These are phyloP conservation scores for Sitophilus oryzae DNA, from an alignment of 1,140 invertebrate genomes.

Conservation along the genomic window DNA sequence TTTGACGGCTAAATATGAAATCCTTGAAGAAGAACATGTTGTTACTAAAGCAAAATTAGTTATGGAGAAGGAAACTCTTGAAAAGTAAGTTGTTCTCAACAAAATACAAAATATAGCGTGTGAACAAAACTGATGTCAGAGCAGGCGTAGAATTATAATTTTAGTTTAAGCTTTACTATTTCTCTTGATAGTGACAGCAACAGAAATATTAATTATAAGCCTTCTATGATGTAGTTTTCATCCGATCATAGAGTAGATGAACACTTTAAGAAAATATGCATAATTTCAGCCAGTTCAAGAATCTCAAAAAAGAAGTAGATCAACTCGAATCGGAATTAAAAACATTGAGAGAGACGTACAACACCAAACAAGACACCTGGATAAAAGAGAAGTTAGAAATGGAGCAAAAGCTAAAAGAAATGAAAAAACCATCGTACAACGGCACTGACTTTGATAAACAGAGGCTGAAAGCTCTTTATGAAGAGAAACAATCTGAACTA, in stretches of 20 bases:
- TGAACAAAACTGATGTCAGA: too few relatives aligned
- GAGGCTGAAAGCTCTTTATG: conserved; percentile 60
- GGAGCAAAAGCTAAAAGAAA: conserved; percentile 60
- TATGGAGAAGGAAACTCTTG: conserved; percentile 67
- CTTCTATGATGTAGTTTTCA: too few relatives aligned
- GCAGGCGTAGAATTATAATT: too few relatives aligned
- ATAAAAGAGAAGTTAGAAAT: conserved; percentile 63
- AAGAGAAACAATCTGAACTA: conserved; percentile 70
- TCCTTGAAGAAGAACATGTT: conserved; percentile 76
- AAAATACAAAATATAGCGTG: too few relatives aligned
- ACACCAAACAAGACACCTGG: conserved; percentile 63
- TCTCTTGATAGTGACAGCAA: too few relatives aligned
- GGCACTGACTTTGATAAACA: conserved; percentile 57
- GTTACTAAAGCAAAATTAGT: conserved; percentile 70
- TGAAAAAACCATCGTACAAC: conserved; percentile 56
- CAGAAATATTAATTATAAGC: too few relatives aligned
- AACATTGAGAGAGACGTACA: conserved; percentile 61
- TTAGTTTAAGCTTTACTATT: too few relatives aligned
- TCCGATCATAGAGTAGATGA: not conserved
- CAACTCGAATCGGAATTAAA: conserved; percentile 60
- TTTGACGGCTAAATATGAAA: conserved; percentile 71
- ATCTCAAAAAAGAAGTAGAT: conserved; percentile 53
- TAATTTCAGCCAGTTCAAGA: conserved; percentile 44
- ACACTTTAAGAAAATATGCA: not conserved
- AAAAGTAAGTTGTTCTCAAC: conserved; percentile 51